These are phyloP conservation scores for Rhadinocentrus ornatus DNA, from an alignment of 2,797 vertebrate species.

Conservation along the genomic window DNA sequence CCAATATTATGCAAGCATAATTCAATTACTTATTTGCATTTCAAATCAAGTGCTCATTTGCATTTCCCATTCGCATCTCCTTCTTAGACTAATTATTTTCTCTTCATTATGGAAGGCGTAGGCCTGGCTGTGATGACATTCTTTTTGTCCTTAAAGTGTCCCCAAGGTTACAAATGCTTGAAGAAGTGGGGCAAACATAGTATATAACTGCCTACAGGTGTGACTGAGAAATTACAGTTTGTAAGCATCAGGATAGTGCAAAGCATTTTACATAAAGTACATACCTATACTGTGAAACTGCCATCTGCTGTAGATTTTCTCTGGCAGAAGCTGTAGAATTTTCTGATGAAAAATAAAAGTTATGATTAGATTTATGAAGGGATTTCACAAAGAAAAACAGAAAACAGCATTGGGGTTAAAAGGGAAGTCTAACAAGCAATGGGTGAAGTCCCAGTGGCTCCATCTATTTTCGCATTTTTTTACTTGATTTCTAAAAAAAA, in stretches of 20 bases:
- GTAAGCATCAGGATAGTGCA: background rate
- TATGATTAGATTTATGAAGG: background rate
- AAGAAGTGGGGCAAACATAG: slow-evolving; percentile 22
- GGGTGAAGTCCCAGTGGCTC: background rate
- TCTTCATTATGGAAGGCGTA: slow-evolving; percentile 63
- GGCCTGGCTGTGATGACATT: slow-evolving; percentile 50
- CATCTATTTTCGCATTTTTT: background rate
- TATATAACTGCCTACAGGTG: slow-evolving; percentile 1
- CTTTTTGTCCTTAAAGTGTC: slow-evolving; percentile 44
- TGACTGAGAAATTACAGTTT: background rate
- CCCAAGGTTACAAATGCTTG: slow-evolving; percentile 46
- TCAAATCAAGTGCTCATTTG: slow-evolving; percentile 80
- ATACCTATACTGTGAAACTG: slow-evolving; percentile 99
- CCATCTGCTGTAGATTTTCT: slow-evolving; percentile 98
- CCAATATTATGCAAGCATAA: slow-evolving; percentile 75
- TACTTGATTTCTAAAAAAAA: background rate
- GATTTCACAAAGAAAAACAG: background rate
- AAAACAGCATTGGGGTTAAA: background rate
- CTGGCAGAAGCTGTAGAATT: slow-evolving; percentile 97
- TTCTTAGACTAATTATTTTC: slow-evolving; percentile 79
- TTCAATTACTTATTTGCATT: slow-evolving; percentile 83
- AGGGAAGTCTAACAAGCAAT: background rate
- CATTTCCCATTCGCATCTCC: slow-evolving; percentile 77
- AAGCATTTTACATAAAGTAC: slow-evolving; percentile 44
- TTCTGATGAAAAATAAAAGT: slow-evolving; percentile 83